Conservation (phyloP, 2,113 vertebrate genomes). For the Sebastes fasciatus region DNA sequence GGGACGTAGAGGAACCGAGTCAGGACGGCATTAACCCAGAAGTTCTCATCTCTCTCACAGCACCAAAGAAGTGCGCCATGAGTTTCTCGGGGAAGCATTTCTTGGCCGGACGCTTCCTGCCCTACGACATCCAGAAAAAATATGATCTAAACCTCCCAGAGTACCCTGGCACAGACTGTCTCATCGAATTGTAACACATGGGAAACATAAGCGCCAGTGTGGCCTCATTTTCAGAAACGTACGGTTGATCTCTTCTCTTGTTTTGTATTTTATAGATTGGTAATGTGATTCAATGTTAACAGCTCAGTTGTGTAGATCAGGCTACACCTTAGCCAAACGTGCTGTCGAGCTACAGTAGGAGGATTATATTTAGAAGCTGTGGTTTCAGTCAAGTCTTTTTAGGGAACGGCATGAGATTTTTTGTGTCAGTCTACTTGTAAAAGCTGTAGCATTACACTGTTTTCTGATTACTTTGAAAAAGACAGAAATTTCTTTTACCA, state of each 20-base stretch:
- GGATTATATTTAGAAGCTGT: constrained; percentile 67
- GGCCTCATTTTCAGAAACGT: constrained; percentile 61
- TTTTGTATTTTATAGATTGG: constrained; percentile 84
- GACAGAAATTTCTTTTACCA: constrained; percentile 15
- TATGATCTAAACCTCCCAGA: constrained; percentile 91
- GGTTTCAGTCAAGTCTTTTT: constrained; percentile 69
- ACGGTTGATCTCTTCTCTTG: constrained; percentile 62
- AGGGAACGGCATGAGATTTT: constrained; percentile 61
- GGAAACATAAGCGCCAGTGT: constrained; percentile 27
- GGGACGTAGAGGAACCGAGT: constrained; percentile 86
- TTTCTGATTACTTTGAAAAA: constrained; percentile 59
- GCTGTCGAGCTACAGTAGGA: constrained; percentile 62
- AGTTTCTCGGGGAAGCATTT: constrained; percentile 94
- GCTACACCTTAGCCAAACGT: constrained; percentile 61
- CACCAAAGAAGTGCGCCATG: constrained; percentile 90
- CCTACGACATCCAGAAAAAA: constrained; percentile 94
- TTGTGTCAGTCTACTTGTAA: constrained; percentile 58
- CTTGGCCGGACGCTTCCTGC: constrained; percentile 93
- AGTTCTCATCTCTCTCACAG: constrained; percentile 92
- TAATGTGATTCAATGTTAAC: constrained; percentile 72
- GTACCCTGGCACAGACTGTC: constrained; percentile 91
- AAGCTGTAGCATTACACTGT: constrained; percentile 69
- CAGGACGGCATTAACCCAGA: constrained; percentile 90
- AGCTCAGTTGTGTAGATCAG: constrained; percentile 70
- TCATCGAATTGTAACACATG: constrained; percentile 87